Percentiles rank a stretch among this genome's conserved stretches.
phyloP scores from a whole-genome alignment of 92 coral and sea anemone species.

The Hydrozoanthus gracilis region DNA sequence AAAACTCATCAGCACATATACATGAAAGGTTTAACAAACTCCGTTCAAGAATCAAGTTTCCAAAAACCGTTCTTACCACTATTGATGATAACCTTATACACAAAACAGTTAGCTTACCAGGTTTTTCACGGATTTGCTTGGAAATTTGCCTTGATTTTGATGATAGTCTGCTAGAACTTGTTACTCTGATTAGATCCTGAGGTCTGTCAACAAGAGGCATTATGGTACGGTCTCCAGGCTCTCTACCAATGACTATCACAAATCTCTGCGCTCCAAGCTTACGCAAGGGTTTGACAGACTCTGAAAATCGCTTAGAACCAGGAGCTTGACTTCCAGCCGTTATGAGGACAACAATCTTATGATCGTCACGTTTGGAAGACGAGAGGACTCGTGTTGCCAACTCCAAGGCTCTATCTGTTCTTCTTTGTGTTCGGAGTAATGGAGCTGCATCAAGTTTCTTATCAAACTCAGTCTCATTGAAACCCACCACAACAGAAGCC shows the following conservation, averaged over 20 bases:
- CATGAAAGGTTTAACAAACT: too few species aligned
- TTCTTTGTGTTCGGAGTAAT: slow-evolving; percentile 52
- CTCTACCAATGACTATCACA: slow-evolving; percentile 68
- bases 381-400: slow-evolving; percentile 52
- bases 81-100: too few species aligned
- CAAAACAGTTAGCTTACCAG: slow-evolving; percentile 8
- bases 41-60: too few species aligned
- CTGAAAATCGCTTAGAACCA: slow-evolving; percentile 56
- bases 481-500: slow-evolving; percentile 40
- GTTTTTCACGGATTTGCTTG: slow-evolving; percentile 31
- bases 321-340: slow-evolving; percentile 68
- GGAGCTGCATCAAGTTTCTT: slow-evolving; percentile 32
- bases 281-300: slow-evolving; percentile 69
- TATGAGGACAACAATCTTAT: slow-evolving; percentile 55
- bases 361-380: slow-evolving; percentile 33
- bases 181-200: slow-evolving; percentile 44
- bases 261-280: slow-evolving; percentile 69
- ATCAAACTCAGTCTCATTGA: slow-evolving; percentile 41
- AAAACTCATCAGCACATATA: too few species aligned
- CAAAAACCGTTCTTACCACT: too few species aligned
- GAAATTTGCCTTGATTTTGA: not conserved
- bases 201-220: slow-evolving; percentile 21
- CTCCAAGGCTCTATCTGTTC: slow-evolving; percentile 67
- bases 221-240: slow-evolving; percentile 26
- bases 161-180: slow-evolving; percentile 16